Conservation (phyloP, 1,140 invertebrate genomes). For the Drosophila parvula region DNA sequence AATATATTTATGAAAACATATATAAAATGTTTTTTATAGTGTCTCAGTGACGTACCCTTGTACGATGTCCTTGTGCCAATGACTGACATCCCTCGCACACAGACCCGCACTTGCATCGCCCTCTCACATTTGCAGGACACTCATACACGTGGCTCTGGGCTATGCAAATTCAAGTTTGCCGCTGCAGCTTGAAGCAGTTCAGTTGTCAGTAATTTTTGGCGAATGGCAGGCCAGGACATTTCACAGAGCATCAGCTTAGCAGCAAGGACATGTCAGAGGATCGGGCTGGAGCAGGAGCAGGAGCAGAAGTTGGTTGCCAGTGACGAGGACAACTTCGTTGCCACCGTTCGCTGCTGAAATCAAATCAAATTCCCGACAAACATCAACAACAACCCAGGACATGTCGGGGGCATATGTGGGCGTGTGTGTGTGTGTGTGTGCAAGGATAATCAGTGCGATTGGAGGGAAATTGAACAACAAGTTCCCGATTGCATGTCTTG, state of each 20-base stretch:
- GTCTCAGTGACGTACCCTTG: constrained; percentile 40
- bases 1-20: too few species aligned
- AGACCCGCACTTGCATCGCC: neutral
- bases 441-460: constrained; percentile 41
- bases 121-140: constrained; percentile 8
- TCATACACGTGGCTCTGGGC: constrained; percentile 32
- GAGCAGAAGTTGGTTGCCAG: constrained; percentile 26
- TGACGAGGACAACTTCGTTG: constrained; percentile 45
- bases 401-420: constrained; percentile 17
- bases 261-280: constrained; percentile 20
- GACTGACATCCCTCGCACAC: constrained; percentile 57
- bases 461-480: constrained; percentile 45
- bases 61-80: constrained; percentile 68
- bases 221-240: constrained; percentile 43
- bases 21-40: neutral
- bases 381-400: constrained; percentile 54
- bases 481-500: constrained; percentile 47
- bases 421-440: constrained; percentile 10
- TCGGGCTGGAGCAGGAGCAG: neutral
- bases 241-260: constrained; percentile 33
- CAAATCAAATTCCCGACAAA: constrained; percentile 75
- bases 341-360: constrained; percentile 50
- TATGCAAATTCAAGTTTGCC: constrained; percentile 66
- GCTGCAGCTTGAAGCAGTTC: constrained; percentile 54
- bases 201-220: constrained; percentile 66